Conservation (phyloP, 2,113 vertebrate species). For the Platysternon megacephalum region DNA sequence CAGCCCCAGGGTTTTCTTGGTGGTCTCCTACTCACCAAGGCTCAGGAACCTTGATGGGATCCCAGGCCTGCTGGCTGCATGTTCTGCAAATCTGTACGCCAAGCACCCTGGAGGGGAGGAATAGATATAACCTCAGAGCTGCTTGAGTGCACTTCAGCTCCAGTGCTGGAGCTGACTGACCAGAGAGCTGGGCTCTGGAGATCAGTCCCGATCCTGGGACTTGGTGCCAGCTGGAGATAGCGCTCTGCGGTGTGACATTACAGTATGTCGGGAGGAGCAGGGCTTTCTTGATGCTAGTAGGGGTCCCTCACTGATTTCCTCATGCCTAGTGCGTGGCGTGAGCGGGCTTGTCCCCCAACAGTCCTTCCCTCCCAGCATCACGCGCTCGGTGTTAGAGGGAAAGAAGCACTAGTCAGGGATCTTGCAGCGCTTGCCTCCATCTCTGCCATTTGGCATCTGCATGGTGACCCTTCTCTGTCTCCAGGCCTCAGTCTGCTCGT, state of each 20-base stretch:
- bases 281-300: background rate
- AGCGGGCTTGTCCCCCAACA: background rate
- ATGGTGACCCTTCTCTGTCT: background rate
- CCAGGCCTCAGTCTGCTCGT: too few relatives aligned
- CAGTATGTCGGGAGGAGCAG: background rate
- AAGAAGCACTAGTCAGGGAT: background rate
- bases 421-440: background rate
- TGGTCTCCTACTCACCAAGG: background rate
- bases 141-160: too few relatives aligned
- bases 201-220: background rate
- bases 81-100: accelerated
- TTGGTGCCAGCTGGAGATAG: too few relatives aligned
- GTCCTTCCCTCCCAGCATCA: background rate
- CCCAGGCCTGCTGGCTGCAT: background rate
- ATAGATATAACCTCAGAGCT: too few relatives aligned
- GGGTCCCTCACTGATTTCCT: too few relatives aligned
- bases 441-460: background rate
- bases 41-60: background rate
- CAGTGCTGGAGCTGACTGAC: background rate
- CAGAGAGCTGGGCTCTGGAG: background rate
- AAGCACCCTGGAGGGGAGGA: accelerated
- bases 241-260: background rate
- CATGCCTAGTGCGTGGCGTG: too few relatives aligned
- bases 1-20: background rate
- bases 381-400: background rate